Percentiles rank a stretch among this genome's conserved stretches.
phyloP scores from a whole-genome alignment of 2,888 invertebrate species.

The Cosmopolites sordidus region DNA sequence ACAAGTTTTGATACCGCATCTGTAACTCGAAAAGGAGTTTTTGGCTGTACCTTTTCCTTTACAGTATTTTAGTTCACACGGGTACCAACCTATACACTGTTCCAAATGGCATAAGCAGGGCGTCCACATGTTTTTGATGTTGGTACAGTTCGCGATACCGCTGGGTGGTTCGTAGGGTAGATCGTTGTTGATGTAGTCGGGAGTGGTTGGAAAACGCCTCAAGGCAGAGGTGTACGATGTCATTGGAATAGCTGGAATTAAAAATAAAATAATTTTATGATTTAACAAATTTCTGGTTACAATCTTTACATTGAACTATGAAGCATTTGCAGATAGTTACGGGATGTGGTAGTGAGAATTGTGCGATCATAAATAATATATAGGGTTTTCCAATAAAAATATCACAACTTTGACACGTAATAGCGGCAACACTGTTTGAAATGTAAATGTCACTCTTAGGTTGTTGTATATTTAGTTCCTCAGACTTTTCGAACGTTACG shows the following conservation, averaged over 20 bases:
- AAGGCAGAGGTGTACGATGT: slow-evolving; percentile 68
- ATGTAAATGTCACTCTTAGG: too few species aligned
- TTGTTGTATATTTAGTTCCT: too few species aligned
- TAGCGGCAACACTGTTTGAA: too few species aligned
- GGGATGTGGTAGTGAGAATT: too few species aligned
- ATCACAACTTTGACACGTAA: too few species aligned
- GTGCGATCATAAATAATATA: too few species aligned
- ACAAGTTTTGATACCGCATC: slow-evolving; percentile 95
- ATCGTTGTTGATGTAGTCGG: slow-evolving; percentile 34
- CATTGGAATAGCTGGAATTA: slow-evolving; percentile 61
- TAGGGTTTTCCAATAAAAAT: too few species aligned
- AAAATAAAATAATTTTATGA: neutral
- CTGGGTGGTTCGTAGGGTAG: slow-evolving; percentile 34
- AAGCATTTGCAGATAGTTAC: too few species aligned
- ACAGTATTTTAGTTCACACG: slow-evolving; percentile 92
- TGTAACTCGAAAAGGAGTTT: slow-evolving; percentile 66
- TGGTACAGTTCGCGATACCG: slow-evolving; percentile 54
- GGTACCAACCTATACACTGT: slow-evolving; percentile 92
- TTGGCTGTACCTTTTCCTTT: slow-evolving; percentile 55
- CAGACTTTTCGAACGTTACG: too few species aligned
- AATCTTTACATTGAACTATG: too few species aligned
- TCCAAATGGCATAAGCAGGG: slow-evolving; percentile 84
- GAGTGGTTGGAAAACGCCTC: slow-evolving; percentile 61
- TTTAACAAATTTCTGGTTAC: too few species aligned
- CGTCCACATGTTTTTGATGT: slow-evolving; percentile 63